phyloP scores from a whole-genome alignment of 2,113 vertebrate genomes.

The Lepidothrix coronata region DNA sequence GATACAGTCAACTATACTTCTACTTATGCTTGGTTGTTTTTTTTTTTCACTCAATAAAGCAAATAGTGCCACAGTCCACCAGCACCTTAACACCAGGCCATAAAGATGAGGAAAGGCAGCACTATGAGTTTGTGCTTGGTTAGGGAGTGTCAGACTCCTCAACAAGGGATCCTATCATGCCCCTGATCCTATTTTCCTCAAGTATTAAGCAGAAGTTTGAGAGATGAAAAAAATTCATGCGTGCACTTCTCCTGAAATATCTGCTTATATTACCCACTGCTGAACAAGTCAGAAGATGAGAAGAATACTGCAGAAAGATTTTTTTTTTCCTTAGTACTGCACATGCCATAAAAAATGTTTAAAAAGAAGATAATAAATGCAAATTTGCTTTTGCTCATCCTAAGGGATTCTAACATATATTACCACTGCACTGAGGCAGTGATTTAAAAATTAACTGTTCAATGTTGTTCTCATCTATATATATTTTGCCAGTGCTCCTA shows the following conservation, averaged over 20 bases:
- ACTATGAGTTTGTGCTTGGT: not conserved
- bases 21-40: not conserved
- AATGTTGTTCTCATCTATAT: conserved; percentile 16
- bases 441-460: conserved; percentile 68
- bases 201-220: not conserved
- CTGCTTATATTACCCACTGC: not conserved
- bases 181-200: not conserved
- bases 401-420: conserved; percentile 21
- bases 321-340: not conserved
- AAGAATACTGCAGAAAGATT: not conserved
- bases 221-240: not conserved
- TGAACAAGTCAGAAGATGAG: conserved; percentile 9
- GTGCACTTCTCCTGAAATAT: conserved; percentile 14
- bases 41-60: not conserved
- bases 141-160: not conserved
- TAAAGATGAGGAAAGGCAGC: not conserved
- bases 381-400: conserved; percentile 38
- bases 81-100: not conserved
- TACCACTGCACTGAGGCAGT: conserved; percentile 37
- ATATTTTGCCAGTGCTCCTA: conserved; percentile 24
- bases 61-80: not conserved
- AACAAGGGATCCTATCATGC: not conserved
- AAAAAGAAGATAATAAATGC: conserved; percentile 25
- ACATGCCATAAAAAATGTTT: not conserved
- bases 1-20: not conserved